A percentile compares a stretch with the other conserved stretches of the same genome.
phyloP scores from a whole-genome alignment of 2,888 invertebrate genomes.

The Leptinotarsa tumamoca region DNA sequence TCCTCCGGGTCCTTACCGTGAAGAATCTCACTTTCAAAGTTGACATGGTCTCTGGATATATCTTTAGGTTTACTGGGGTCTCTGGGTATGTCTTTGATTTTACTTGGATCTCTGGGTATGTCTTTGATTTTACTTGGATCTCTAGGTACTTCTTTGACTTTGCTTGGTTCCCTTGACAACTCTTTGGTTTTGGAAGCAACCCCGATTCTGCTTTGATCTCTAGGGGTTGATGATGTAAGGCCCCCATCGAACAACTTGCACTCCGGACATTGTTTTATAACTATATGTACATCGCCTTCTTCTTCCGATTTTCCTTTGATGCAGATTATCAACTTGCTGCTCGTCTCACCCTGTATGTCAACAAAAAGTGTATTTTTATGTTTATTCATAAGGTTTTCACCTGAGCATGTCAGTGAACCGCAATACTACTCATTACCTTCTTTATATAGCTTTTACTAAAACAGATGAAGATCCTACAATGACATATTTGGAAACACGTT shows the following conservation, averaged over 20 bases:
- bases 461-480: no score
- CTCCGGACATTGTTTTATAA: constrained; percentile 54
- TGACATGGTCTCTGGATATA: neutral
- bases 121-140: neutral
- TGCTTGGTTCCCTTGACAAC: no score
- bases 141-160: no score
- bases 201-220: neutral
- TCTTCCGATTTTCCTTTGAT: constrained; percentile 52
- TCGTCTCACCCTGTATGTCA: constrained; percentile 42
- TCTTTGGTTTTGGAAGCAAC: no score
- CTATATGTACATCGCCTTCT: constrained; percentile 51
- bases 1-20: constrained; percentile 20
- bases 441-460: no score
- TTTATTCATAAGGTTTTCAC: no score
- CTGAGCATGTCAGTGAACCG: no score
- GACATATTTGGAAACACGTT: no score
- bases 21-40: constrained; percentile 18
- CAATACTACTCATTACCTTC: no score
- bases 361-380: neutral
- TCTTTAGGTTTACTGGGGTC: neutral
- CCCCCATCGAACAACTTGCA: constrained; percentile 33
- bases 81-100: neutral
- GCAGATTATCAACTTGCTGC: constrained; percentile 52
- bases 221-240: neutral
- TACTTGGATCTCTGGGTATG: neutral